A percentile compares a stretch with the other conserved stretches of the same genome.
These are phyloP conservation scores for Sylvia borin DNA, from an alignment of 2,797 vertebrate genomes.

Conservation along the genomic window DNA sequence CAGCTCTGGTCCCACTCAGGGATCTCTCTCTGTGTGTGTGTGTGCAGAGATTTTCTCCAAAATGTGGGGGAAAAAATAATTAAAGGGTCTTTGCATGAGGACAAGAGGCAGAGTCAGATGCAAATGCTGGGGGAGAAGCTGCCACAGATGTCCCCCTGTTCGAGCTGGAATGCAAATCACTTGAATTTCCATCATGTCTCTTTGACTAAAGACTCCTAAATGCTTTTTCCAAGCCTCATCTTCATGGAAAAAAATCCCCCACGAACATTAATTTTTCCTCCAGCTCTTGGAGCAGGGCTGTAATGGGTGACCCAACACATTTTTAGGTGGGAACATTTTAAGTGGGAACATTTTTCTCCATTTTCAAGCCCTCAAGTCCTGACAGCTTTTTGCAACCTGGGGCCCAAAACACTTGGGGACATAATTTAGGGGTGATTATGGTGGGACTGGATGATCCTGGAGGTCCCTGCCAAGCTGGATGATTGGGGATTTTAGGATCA, in stretches of 20 bases:
- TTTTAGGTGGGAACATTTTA: not conserved
- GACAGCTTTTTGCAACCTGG: not conserved
- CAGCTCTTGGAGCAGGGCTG: not conserved
- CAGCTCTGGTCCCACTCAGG: not conserved
- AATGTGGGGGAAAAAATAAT: not conserved
- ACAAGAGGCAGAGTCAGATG: slow-evolving; percentile 12
- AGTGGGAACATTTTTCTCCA: not conserved
- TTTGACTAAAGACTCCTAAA: not conserved
- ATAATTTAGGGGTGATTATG: not conserved
- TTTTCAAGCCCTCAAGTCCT: not conserved
- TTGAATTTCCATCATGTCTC: not conserved
- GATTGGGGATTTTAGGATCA: not conserved
- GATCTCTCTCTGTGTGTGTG: not conserved
- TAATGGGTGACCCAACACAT: not conserved
- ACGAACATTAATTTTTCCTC: not conserved
- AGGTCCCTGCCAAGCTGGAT: not conserved
- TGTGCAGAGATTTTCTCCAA: not conserved
- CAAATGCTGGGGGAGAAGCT: not conserved
- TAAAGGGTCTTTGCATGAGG: not conserved
- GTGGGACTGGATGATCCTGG: not conserved
- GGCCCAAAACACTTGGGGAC: not conserved
- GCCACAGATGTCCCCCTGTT: not conserved
- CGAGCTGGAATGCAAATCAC: slow-evolving; percentile 21
- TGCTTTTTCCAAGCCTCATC: not conserved
- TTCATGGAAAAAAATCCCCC: not conserved